phyloP scores from a whole-genome alignment of 2,888 invertebrate species.

The Pycnomerus fuliginosus region DNA sequence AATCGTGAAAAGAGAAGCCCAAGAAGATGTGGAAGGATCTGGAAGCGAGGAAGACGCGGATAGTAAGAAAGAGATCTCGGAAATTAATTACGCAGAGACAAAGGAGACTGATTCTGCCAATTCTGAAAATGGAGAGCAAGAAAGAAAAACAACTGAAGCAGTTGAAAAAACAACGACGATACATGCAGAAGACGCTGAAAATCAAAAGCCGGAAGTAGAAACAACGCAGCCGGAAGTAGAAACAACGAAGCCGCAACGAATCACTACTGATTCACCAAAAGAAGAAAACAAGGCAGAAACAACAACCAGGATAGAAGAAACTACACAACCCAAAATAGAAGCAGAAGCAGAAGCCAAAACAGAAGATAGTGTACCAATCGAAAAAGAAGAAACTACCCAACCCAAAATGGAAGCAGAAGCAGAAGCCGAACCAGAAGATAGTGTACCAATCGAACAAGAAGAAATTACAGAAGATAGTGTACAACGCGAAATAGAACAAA shows the following conservation, averaged over 20 bases:
- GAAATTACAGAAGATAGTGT: too few relatives aligned
- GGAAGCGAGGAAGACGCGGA: constrained; percentile 5
- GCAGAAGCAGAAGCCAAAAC: constrained; percentile 1
- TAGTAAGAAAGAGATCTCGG: constrained; percentile 3
- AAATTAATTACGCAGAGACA: constrained; percentile 2
- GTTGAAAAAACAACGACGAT: constrained; percentile 1
- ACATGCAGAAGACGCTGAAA: constrained; percentile 1
- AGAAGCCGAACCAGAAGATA: constrained; percentile 12
- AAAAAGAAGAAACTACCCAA: constrained; percentile 1
- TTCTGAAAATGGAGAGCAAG: constrained; percentile 1
- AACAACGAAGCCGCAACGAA: constrained; percentile 11
- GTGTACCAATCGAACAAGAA: too few relatives aligned
- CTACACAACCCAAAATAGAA: constrained; percentile 1
- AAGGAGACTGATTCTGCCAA: constrained; percentile 1
- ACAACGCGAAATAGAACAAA: too few relatives aligned
- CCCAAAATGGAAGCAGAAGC: constrained; percentile 4
- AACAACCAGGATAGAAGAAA: constrained; percentile 1
- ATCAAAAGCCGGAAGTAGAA: constrained; percentile 7
- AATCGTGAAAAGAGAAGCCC: constrained; percentile 2
- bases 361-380: not conserved
- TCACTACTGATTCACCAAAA: constrained; percentile 3
- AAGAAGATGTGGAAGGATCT: constrained; percentile 13
- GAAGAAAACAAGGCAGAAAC: constrained; percentile 1
- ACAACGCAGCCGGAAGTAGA: constrained; percentile 8
- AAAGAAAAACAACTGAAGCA: not conserved